These are phyloP conservation scores for Netelia fuscicornis DNA, from an alignment of 2,888 invertebrate species.

Conservation along the genomic window DNA sequence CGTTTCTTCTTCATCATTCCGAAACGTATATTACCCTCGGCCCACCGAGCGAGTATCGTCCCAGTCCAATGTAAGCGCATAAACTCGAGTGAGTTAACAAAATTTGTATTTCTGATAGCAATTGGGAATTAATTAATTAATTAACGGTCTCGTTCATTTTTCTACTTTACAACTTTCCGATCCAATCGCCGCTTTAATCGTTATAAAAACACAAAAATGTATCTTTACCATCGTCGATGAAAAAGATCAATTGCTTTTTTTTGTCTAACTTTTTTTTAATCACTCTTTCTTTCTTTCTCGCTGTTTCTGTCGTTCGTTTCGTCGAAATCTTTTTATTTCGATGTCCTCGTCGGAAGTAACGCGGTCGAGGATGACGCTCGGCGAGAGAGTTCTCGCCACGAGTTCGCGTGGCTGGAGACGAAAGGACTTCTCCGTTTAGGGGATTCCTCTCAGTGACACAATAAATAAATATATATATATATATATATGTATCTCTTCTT, in stretches of 20 bases:
- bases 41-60: background rate
- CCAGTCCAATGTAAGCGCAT: background rate
- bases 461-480: background rate
- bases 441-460: slow-evolving; percentile 29
- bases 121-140: slow-evolving; percentile 39
- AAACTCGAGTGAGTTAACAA: background rate
- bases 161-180: background rate
- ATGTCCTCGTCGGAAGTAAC: slow-evolving; percentile 54
- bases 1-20: slow-evolving; percentile 41
- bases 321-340: slow-evolving; percentile 11
- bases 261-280: no score
- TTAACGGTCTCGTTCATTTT: background rate
- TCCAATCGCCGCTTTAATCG: no score
- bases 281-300: no score
- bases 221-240: no score
- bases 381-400: slow-evolving; percentile 26
- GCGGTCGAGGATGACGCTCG: slow-evolving; percentile 32
- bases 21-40: slow-evolving; percentile 41
- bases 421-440: slow-evolving; percentile 58
- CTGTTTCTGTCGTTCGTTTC: no score
- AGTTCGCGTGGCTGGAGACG: slow-evolving; percentile 43
- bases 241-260: no score
- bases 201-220: no score
- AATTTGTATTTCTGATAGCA: background rate
- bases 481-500: background rate